Base-by-base conservation (phyloP, 2,888 invertebrate genomes). In the Lycia hirtaria region DNA sequence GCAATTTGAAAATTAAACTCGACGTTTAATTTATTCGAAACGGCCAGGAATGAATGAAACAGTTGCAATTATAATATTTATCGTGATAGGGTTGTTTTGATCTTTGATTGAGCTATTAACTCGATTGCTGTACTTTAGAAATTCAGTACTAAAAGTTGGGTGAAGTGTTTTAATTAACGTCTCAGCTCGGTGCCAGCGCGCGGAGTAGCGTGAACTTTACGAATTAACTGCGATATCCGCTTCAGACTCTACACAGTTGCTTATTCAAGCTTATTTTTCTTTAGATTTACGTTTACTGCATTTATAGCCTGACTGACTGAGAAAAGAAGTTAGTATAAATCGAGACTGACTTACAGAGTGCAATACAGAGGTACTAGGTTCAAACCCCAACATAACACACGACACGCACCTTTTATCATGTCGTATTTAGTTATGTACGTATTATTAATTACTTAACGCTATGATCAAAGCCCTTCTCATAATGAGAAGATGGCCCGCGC, bases 161-260 rank as follows among this genome's bases (percentile, higher is more conserved):
- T 76, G 83, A 89, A 90, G 86, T 87, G 90, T 87, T 91, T 90
- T 88, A 89, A 90, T 90, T 88, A 90, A 88, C 87, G 85, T 87
- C 85, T 84, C 82, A 85, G 85, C 83, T 89, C 83, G 75, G 76
- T 81, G 80, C 81, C 81, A 78, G 82, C 78, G 79, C 80, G 80
- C 78, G 77, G 75, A 84, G 83, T 83, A 81, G 76, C 85, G 83
- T 83, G 82, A 87, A 89, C 86, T 89, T 90, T 88, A 85, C 86
- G 86, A 88, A 88, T 88, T 88, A 88, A 88, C 83, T 87, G 81
- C 82, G 87, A 85, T 88, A 87, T 85, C 83, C 86, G 84, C 74
- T 79, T 74, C 75, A 73, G 61, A 76, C 75, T 70, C 75, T 64
- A 78, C 76, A 77, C 74, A 75, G 81, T 81, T 79, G 73, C 76